Evolutionary conservation across 2,113 vertebrate species (phyloP), one percentile per base, ranked within the genome.

Genomic region (Picathartes gymnocephalus): DNA sequence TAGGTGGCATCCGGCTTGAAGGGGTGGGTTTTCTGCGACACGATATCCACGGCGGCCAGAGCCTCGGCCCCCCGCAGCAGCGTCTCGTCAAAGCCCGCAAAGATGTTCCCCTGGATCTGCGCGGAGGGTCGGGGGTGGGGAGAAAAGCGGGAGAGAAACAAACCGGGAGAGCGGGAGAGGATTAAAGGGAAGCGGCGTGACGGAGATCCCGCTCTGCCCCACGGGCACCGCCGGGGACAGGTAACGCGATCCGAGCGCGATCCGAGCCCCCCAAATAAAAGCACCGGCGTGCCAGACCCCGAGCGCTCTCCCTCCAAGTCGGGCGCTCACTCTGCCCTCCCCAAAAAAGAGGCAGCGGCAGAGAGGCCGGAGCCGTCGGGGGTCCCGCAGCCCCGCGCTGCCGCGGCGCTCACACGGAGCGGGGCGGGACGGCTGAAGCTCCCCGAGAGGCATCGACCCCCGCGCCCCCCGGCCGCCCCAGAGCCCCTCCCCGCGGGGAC

Each of bases 1-100:
- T 99, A 99, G 53, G 99, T 99, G 82, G 99, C 99, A 91, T 99
- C 99, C 9, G 99, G 99, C 92, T 99, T 99, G 98, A 98, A 99
- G n/a, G 99, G 99, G 76, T 99, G 99, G 24, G 97, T 98, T 96
- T 99, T 99, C 96, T 99, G 99, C 5, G 99, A 97, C 39, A 99
- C 98, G 33, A 99, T 98, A 96, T 99, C 99, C 98, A 99, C 99
- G 7, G 99, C 99, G 37, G 99, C 99, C 97, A 99, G 97, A 86
- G 99, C 99, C 98, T 99, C 99, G 2, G 99, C 99, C 6, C 99
- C 98, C 85, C 99, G 98, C 95, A 99, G 98, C 81, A 99, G 86
- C 40, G 98, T 98, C 98, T 99, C 99, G 72, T 99, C 99, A 84
- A 99, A 99, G 58, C 99, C 99, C 15, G 99, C 98, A 93, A 99